These are phyloP conservation scores for Mamestra brassicae DNA, from an alignment of 2,888 invertebrate genomes.

Conservation along the genomic window DNA sequence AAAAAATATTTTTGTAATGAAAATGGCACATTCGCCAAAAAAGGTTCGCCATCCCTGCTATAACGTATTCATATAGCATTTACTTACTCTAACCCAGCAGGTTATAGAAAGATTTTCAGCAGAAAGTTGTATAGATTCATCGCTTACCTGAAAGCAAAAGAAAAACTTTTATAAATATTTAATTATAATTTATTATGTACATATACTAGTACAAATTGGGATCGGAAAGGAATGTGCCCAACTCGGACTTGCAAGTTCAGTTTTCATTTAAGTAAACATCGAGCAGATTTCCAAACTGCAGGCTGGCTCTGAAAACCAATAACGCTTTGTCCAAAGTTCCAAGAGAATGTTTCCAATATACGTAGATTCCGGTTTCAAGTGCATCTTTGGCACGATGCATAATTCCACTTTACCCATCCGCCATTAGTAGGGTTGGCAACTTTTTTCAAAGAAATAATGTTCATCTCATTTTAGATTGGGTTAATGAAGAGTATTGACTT, in stretches of 20 bases:
- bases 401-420: conserved; percentile 5
- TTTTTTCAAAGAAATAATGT: too few species aligned
- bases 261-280: conserved; percentile 7
- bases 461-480: too few species aligned
- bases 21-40: too few species aligned
- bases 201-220: neutral
- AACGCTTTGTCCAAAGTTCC: conserved; percentile 5
- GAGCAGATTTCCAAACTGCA: conserved; percentile 21
- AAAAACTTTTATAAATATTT: neutral
- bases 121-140: neutral
- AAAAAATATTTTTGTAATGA: too few species aligned
- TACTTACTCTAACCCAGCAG: neutral
- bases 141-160: conserved; percentile 6
- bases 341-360: conserved; percentile 14
- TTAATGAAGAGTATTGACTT: too few species aligned
- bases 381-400: conserved; percentile 37
- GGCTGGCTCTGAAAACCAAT: conserved; percentile 11
- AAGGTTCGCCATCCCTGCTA: too few species aligned
- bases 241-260: neutral
- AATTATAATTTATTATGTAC: neutral
- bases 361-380: conserved; percentile 26
- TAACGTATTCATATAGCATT: neutral
- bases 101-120: neutral
- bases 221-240: neutral
- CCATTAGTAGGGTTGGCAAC: too few species aligned